A percentile compares a stretch with the other conserved stretches of the same genome.
Conservation (phyloP, 1,140 invertebrate genomes). For the Ceratitis capitata region DNA sequence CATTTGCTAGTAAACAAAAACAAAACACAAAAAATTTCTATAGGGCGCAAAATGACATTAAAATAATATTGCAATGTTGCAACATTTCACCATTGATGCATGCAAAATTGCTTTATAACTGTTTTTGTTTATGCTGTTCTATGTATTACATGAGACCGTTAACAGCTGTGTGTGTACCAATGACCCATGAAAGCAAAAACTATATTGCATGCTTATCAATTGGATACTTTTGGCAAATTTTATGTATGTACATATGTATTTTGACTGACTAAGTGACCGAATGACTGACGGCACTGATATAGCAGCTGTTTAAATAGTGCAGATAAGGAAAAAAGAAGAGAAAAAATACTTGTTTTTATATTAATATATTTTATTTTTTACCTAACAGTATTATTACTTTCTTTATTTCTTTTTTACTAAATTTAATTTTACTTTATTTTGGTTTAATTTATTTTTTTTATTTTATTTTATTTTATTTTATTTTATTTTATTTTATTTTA, state of each 20-base stretch:
- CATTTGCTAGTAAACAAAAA: background rate
- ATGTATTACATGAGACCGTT: background rate
- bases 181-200: background rate
- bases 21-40: background rate
- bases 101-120: slow-evolving; percentile 24
- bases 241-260: too few relatives aligned
- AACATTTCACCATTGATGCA: background rate
- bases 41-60: too few relatives aligned
- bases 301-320: background rate
- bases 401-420: background rate
- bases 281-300: background rate
- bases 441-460: background rate
- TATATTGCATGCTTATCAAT: slow-evolving; percentile 13
- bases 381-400: background rate
- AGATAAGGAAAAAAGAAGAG: background rate
- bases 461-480: background rate
- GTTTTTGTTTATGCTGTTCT: slow-evolving; percentile 9
- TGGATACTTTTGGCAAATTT: background rate
- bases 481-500: background rate
- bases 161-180: background rate
- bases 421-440: background rate
- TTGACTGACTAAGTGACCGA: too few relatives aligned
- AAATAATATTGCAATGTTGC: background rate
- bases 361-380: background rate
- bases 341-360: background rate